Evolutionary conservation across 2,888 invertebrate species (phyloP).

Genomic region (Ochlodes sylvanus): DNA sequence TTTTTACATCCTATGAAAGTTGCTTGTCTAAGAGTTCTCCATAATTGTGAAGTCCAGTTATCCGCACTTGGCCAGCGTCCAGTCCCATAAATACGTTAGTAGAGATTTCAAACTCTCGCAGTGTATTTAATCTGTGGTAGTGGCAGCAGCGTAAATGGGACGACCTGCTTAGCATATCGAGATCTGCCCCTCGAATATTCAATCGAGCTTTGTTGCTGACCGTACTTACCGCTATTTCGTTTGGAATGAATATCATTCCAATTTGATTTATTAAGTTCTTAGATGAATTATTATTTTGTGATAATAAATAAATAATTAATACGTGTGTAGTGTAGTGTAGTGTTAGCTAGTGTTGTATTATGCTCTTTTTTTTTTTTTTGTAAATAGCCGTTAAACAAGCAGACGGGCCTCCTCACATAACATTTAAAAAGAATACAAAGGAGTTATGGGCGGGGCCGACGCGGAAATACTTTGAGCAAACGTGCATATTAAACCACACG

Average conservation of each 20-base stretch:
- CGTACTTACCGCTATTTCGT: conserved; percentile 23
- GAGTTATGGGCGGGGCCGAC: too few relatives aligned
- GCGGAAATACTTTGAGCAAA: too few relatives aligned
- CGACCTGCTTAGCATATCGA: conserved; percentile 33
- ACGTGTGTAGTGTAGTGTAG: too few relatives aligned
- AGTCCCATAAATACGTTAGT: not conserved
- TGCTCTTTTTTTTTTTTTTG: too few relatives aligned
- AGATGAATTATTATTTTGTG: not conserved
- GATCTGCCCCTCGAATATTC: conserved; percentile 22
- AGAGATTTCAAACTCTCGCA: conserved; percentile 16
- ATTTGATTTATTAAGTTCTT: not conserved
- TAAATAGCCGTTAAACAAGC: too few relatives aligned
- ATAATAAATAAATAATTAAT: not conserved
- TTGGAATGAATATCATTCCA: not conserved
- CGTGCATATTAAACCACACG: too few relatives aligned
- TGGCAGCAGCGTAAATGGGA: conserved; percentile 21
- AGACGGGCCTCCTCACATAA: too few relatives aligned
- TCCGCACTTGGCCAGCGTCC: not conserved
- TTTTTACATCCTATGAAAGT: too few relatives aligned
- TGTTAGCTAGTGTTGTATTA: too few relatives aligned
- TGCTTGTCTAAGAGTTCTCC: too few relatives aligned
- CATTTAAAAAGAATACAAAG: too few relatives aligned
- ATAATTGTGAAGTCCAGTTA: not conserved
- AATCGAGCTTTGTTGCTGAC: conserved; percentile 24
- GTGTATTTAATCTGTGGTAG: conserved; percentile 9